Evolutionary conservation across 2,797 vertebrate species (phyloP).

Genomic region (Diceros bicornis): DNA sequence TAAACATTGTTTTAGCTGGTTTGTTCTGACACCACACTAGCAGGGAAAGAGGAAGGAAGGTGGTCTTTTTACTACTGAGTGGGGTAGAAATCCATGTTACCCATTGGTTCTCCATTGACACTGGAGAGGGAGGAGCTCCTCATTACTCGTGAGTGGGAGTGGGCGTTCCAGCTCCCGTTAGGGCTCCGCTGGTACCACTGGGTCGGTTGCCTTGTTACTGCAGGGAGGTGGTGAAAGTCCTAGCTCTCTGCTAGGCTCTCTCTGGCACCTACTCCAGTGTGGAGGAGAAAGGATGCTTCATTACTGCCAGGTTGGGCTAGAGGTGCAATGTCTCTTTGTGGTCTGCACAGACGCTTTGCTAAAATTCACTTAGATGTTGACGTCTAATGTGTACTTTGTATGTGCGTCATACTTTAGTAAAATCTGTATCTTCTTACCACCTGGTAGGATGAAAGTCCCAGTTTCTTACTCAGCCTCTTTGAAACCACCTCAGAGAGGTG

Average conservation of each 20-base stretch:
- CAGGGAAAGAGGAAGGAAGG: neutral
- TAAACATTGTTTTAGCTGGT: neutral
- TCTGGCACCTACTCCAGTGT: accelerated
- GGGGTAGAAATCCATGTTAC: neutral
- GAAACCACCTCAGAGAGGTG: neutral
- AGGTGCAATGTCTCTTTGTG: neutral
- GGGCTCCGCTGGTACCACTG: neutral
- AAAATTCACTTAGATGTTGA: neutral
- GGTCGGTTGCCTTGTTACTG: neutral
- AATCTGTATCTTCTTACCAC: neutral
- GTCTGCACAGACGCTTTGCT: neutral
- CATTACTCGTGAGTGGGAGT: neutral
- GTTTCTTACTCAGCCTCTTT: neutral
- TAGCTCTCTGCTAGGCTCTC: neutral
- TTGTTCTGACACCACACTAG: neutral
- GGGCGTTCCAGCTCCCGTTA: too few relatives aligned
- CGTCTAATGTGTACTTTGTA: neutral
- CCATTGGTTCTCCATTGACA: neutral
- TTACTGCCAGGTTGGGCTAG: neutral
- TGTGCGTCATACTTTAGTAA: neutral
- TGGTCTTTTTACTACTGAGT: neutral
- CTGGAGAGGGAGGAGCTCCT: neutral
- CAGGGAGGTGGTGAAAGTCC: neutral
- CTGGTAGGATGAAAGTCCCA: neutral
- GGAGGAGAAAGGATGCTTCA: neutral